Evolutionary conservation across 2,888 invertebrate genomes (phyloP).

Genomic region (Heliconius ethilla): DNA sequence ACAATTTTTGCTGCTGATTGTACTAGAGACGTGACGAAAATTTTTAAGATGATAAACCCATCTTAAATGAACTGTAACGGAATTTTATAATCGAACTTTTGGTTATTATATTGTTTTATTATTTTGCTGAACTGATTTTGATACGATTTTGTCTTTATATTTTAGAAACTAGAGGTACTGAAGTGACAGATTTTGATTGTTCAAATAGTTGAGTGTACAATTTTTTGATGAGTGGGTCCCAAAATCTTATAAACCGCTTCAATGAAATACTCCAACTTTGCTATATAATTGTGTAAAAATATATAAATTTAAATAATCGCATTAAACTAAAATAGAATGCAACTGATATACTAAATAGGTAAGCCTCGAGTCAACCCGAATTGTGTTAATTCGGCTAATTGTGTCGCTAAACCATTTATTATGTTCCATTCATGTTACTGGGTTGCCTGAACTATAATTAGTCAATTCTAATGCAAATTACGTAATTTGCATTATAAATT

Average conservation of each 20-base stretch:
- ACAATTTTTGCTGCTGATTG: constrained; percentile 29
- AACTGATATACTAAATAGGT: not conserved
- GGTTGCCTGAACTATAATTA: not conserved
- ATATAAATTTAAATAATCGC: not conserved
- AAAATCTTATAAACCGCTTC: too few species aligned
- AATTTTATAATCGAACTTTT: not conserved
- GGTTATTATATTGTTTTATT: not conserved
- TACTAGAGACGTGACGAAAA: constrained; percentile 24
- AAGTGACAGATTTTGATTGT: too few species aligned
- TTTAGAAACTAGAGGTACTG: not conserved
- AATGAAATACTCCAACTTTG: not conserved
- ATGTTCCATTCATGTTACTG: not conserved
- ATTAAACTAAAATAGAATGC: not conserved
- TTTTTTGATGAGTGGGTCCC: too few species aligned
- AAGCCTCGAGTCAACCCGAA: not conserved
- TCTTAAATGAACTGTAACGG: not conserved
- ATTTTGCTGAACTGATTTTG: not conserved
- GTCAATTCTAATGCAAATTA: not conserved
- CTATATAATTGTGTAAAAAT: not conserved
- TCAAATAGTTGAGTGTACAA: too few species aligned
- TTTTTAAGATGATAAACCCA: constrained; percentile 20
- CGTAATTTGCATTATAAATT: not conserved
- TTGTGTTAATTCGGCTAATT: constrained; percentile 2
- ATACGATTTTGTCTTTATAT: not conserved
- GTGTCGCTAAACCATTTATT: constrained; percentile 11